A percentile compares a stretch with the other conserved stretches of the same genome.
Evolutionary conservation across 1,140 invertebrate genomes (phyloP).

Genomic region (Condylostylus longicornis): DNA sequence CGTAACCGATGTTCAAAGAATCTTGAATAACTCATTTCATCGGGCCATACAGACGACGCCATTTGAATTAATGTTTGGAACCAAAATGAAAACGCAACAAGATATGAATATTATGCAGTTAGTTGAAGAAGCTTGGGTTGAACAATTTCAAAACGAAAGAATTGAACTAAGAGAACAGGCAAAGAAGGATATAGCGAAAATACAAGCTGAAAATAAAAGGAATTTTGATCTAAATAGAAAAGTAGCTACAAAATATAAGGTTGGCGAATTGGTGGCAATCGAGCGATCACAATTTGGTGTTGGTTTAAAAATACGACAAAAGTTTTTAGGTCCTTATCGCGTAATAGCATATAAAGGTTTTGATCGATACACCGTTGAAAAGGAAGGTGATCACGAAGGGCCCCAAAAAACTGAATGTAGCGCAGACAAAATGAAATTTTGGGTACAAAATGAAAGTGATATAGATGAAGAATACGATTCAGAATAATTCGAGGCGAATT

Average conservation of each 20-base stretch:
- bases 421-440: too few species aligned
- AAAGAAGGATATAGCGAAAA: constrained; percentile 7
- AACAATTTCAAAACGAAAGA: constrained; percentile 8
- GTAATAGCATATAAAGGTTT: neutral
- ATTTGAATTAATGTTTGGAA: constrained; percentile 1
- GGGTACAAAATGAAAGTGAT: too few species aligned
- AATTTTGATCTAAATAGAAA: constrained; percentile 1
- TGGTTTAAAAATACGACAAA: constrained; percentile 2
- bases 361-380: constrained; percentile 1
- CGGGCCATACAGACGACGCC: neutral
- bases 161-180: neutral
- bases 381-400: constrained; percentile 2
- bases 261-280: constrained; percentile 5
- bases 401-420: too few species aligned
- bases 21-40: constrained; percentile 4
- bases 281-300: constrained; percentile 2
- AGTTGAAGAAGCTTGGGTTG: constrained; percentile 11
- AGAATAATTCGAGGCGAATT: too few species aligned
- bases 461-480: too few species aligned
- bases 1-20: neutral
- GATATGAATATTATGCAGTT: constrained; percentile 1
- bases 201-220: constrained; percentile 4
- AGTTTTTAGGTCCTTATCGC: constrained; percentile 5
- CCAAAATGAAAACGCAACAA: neutral
- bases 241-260: neutral